Conservation (phyloP, 2,888 invertebrate genomes). For the Lasius fuliginosus region DNA sequence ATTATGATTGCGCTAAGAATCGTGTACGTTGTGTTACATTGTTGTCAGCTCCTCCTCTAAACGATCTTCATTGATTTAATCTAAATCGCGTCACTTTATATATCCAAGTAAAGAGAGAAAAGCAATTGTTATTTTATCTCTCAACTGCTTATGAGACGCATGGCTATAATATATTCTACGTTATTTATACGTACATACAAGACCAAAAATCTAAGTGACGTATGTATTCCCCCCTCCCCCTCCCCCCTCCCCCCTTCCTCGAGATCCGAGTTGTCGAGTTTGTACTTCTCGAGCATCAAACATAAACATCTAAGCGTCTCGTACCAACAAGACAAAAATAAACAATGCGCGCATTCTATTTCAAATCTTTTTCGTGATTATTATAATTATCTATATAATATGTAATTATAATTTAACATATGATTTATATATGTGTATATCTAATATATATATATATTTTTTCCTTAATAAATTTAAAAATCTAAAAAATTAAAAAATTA, state of each 20-base stretch:
- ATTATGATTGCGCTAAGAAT: slow-evolving; percentile 5
- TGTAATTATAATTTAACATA: not conserved
- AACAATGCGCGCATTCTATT: not conserved
- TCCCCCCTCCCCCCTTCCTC: not conserved
- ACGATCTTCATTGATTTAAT: slow-evolving; percentile 16
- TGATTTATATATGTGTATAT: not conserved
- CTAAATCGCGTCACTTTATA: slow-evolving; percentile 13
- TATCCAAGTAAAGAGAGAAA: too few species aligned
- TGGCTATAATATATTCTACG: not conserved
- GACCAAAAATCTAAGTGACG: not conserved
- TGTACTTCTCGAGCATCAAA: not conserved
- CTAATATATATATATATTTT: too few species aligned
- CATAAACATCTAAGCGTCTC: not conserved
- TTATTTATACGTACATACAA: slow-evolving; percentile 4
- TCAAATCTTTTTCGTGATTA: not conserved
- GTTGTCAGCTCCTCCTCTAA: slow-evolving; percentile 15
- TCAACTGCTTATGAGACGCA: not conserved
- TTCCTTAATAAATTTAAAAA: not conserved
- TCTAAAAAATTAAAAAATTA: too few species aligned
- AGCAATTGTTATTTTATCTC: not conserved
- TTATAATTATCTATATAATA: not conserved
- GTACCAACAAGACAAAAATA: not conserved
- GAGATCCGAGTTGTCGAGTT: not conserved
- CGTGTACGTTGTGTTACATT: slow-evolving; percentile 14
- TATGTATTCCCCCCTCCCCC: too few species aligned